Conservation (phyloP, 2,797 vertebrate genomes). For the Caiman crocodilus region DNA sequence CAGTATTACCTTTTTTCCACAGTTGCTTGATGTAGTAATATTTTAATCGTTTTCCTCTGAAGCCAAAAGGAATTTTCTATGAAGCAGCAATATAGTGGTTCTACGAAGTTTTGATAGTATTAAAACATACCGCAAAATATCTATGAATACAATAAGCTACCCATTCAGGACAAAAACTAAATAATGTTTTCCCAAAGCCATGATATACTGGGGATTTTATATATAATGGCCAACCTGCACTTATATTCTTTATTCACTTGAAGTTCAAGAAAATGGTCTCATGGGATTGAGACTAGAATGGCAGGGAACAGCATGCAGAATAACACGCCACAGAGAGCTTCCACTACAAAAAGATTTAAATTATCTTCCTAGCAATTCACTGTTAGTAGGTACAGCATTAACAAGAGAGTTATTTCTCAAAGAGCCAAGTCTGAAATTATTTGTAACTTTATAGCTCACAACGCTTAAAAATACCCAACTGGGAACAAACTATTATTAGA, state of each 20-base stretch:
- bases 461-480: background rate
- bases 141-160: background rate
- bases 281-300: background rate
- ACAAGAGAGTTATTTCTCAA: background rate
- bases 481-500: background rate
- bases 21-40: too few relatives aligned
- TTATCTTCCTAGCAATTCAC: background rate
- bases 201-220: background rate
- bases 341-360: background rate
- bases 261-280: background rate
- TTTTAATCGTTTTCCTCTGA: fast-evolving
- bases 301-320: background rate
- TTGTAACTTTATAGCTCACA: background rate
- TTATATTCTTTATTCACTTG: background rate
- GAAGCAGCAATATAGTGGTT: background rate
- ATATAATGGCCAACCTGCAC: background rate
- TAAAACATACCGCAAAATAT: background rate
- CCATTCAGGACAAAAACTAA: fast-evolving
- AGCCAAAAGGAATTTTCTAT: background rate
- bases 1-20: fast-evolving
- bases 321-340: background rate
- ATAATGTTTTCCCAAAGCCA: background rate
- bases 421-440: background rate
- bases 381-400: background rate
- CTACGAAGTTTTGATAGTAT: background rate